Percentiles rank a stretch among this genome's conserved stretches.
phyloP scores from a whole-genome alignment of 2,888 invertebrate species.

The Scaptomyza polygonia region DNA sequence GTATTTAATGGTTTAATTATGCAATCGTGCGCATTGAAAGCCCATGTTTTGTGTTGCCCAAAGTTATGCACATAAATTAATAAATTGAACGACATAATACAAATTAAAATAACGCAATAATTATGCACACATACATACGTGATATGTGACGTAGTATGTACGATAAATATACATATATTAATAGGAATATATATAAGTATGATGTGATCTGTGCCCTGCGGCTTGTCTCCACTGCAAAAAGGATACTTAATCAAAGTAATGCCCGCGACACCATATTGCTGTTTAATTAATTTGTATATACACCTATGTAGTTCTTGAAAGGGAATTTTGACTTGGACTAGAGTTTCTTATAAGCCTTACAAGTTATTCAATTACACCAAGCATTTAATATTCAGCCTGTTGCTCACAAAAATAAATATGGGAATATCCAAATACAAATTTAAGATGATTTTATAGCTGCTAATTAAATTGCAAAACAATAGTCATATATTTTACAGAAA shows the following conservation, averaged over 20 bases:
- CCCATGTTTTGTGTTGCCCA: slow-evolving; percentile 33
- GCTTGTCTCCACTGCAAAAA: slow-evolving; percentile 17
- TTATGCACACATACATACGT: neutral
- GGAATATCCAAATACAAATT: too few relatives aligned
- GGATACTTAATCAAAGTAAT: slow-evolving; percentile 20
- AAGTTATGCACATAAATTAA: slow-evolving; percentile 66
- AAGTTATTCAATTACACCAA: too few relatives aligned
- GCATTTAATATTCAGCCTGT: too few relatives aligned
- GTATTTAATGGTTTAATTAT: slow-evolving; percentile 52
- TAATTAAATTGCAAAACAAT: too few relatives aligned
- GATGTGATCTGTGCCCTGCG: slow-evolving; percentile 29
- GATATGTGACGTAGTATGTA: neutral
- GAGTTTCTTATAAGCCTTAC: too few relatives aligned
- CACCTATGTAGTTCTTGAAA: neutral
- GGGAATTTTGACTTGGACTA: too few relatives aligned
- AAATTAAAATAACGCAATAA: slow-evolving; percentile 52
- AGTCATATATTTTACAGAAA: too few relatives aligned
- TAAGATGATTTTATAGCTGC: too few relatives aligned
- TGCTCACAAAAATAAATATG: too few relatives aligned
- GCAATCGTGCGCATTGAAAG: slow-evolving; percentile 56
- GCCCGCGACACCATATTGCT: slow-evolving; percentile 20
- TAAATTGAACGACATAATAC: slow-evolving; percentile 51
- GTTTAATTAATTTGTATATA: slow-evolving; percentile 6
- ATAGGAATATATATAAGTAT: neutral
- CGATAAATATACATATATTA: neutral